These are phyloP conservation scores for Mugil cephalus DNA, from an alignment of 2,113 vertebrate genomes.

Conservation along the genomic window DNA sequence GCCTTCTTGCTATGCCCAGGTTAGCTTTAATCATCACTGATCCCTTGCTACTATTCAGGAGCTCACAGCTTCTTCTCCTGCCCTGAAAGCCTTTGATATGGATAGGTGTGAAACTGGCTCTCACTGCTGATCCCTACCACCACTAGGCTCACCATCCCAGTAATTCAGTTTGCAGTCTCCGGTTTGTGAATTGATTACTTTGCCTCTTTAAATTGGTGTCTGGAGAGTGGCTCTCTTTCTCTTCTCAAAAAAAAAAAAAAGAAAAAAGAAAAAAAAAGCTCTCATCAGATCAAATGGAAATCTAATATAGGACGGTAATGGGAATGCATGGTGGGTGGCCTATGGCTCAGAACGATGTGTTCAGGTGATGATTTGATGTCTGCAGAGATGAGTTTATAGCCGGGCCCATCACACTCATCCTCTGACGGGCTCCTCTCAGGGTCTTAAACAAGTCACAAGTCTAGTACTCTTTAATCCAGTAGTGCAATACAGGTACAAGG, in stretches of 20 bases:
- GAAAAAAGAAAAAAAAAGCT: constrained; percentile 38
- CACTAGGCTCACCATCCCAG: constrained; percentile 60
- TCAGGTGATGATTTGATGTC: constrained; percentile 44
- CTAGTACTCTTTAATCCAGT: background rate
- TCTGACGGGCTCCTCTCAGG: constrained; percentile 1
- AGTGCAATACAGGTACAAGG: constrained; percentile 16
- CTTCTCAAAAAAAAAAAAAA: constrained; percentile 37
- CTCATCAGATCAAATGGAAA: constrained; percentile 74
- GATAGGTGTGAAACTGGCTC: constrained; percentile 69
- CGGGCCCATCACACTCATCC: background rate
- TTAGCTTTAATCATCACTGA: constrained; percentile 79
- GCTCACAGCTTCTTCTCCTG: constrained; percentile 52
- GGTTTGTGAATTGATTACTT: constrained; percentile 79
- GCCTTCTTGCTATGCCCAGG: constrained; percentile 62
- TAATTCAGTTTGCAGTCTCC: constrained; percentile 76
- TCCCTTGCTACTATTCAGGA: constrained; percentile 70
- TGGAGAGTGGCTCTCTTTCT: constrained; percentile 46
- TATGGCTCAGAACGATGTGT: constrained; percentile 40
- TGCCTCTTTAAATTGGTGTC: constrained; percentile 73
- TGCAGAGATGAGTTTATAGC: constrained; percentile 44
- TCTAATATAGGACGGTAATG: constrained; percentile 70
- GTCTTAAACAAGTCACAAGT: constrained; percentile 17
- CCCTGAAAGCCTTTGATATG: constrained; percentile 78
- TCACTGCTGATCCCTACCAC: constrained; percentile 64
- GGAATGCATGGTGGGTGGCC: constrained; percentile 65